Base-by-base conservation (phyloP, 2,113 vertebrate genomes). In the Gadus macrocephalus region DNA sequence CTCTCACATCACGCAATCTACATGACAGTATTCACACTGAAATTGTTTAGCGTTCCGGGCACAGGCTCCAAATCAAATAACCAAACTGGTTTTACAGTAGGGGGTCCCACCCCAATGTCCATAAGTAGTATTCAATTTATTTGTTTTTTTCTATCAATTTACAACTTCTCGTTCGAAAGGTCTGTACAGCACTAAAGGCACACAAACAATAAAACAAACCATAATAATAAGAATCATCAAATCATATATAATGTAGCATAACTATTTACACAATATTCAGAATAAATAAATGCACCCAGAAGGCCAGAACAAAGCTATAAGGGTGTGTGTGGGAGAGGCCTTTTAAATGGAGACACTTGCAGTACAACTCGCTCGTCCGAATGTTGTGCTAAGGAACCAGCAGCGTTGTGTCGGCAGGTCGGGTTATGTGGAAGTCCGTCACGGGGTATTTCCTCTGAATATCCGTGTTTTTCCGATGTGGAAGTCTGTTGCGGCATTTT, bases 281-380 rank as follows among this genome's bases (percentile, higher is more conserved):
- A 96, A 98, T 96, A 98, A 98, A 98, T 97, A 96, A 93, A 93
- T 93, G 76, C 90, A 93, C 93, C 89, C 93, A 93, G 72, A 78
- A 72, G 88, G 81, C 90, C 92, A 89, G 79, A 95, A 96, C 94
- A 95, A 95, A 95, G 89, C 90, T 95, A 91, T 87, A 35, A 35
- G 31, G 31, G 42, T 49, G 42, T 49, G 42, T 49, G 42, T 12
- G 42, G 2, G 42, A 49, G 42, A 14, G 42, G 8, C 42, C 42
- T 49, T 49, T 49, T 49, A 14, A 49, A 49, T 12, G 2, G 8
- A 49, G 12, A 9, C 42, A 49, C 42, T 49, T 49, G 42, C 42
- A 49, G 42, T 49, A 14, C 42, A 49, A 49, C 42, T 14, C 11
- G 42, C 7, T 2, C 8, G 42, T 49, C 42, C 5, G 42, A 1